Percentiles rank a stretch among this genome's conserved stretches.
Evolutionary conservation across 2,888 invertebrate species (phyloP).

Genomic region (Macrophya annulata): DNA sequence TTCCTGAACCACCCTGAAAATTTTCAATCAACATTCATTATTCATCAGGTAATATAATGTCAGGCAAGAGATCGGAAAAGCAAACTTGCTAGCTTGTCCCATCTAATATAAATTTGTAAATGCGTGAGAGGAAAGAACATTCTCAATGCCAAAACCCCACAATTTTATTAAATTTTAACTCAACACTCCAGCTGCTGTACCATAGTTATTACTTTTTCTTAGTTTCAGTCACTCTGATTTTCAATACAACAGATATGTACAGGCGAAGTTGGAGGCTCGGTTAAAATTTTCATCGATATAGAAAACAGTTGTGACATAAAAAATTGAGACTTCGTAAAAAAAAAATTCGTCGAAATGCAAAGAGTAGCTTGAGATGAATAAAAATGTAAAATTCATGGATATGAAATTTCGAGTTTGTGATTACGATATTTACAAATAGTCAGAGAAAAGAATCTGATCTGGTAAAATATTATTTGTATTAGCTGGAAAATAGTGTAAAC

Average conservation of each 20-base stretch:
- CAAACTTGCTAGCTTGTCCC: not conserved
- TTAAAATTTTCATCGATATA: not conserved
- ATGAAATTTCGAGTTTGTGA: not conserved
- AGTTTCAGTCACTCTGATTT: not conserved
- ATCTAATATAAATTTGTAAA: not conserved
- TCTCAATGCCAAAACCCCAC: not conserved
- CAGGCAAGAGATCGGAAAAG: not conserved
- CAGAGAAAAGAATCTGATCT: not conserved
- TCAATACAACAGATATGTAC: not conserved
- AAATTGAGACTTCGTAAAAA: not conserved
- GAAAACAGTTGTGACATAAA: slow-evolving; percentile 13
- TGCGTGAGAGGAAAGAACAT: slow-evolving; percentile 11
- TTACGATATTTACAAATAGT: too few relatives aligned
- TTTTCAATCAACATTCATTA: slow-evolving; percentile 1
- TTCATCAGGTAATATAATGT: not conserved
- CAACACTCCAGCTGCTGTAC: too few relatives aligned
- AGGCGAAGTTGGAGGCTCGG: not conserved
- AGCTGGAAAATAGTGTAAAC: not conserved
- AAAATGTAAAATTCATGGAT: not conserved
- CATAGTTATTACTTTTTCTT: not conserved
- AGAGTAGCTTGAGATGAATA: not conserved
- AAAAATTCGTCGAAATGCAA: not conserved
- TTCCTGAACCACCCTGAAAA: slow-evolving; percentile 81
- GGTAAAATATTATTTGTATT: not conserved
- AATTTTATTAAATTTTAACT: slow-evolving; percentile 4